Evolutionary conservation across 2,113 vertebrate genomes (phyloP).

Genomic region (Salvelinus namaycush): DNA sequence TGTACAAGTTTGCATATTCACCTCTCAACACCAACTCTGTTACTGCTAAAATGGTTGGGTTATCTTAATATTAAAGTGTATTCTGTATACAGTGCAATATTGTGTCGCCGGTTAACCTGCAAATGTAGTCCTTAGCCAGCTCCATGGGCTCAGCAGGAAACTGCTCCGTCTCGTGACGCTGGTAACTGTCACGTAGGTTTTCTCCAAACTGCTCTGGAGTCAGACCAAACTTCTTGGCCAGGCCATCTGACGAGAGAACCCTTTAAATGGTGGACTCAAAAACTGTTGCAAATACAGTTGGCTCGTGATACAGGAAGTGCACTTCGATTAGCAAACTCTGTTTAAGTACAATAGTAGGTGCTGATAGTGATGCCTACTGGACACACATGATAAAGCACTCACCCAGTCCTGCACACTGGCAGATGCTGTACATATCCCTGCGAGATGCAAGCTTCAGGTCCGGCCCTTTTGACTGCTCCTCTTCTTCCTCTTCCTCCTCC

Average conservation of each 20-base stretch:
- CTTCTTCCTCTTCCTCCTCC: constrained; percentile 79
- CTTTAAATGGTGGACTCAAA: not conserved
- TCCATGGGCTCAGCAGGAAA: constrained; percentile 96
- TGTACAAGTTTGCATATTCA: not conserved
- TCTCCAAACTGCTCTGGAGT: constrained; percentile 98
- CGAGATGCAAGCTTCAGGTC: constrained; percentile 97
- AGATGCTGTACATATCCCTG: constrained; percentile 99
- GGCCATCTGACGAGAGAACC: constrained; percentile 78
- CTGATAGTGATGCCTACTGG: not conserved
- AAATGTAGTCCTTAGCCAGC: constrained; percentile 95
- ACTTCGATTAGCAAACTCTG: not conserved
- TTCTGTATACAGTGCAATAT: not conserved
- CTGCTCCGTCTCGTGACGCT: constrained; percentile 96
- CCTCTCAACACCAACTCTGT: not conserved
- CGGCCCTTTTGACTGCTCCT: constrained; percentile 92
- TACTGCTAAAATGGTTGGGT: too few species aligned
- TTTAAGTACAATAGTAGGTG: not conserved
- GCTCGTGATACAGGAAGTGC: too few species aligned
- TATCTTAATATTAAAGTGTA: too few species aligned
- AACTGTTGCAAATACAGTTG: not conserved
- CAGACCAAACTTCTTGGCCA: constrained; percentile 97
- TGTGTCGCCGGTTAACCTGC: constrained; percentile 72
- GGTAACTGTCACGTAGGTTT: constrained; percentile 97
- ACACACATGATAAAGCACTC: constrained; percentile 40
- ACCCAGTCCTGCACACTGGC: constrained; percentile 94